phyloP scores from a whole-genome alignment of 2,797 vertebrate species.

The Sphenopsis melanotis region DNA sequence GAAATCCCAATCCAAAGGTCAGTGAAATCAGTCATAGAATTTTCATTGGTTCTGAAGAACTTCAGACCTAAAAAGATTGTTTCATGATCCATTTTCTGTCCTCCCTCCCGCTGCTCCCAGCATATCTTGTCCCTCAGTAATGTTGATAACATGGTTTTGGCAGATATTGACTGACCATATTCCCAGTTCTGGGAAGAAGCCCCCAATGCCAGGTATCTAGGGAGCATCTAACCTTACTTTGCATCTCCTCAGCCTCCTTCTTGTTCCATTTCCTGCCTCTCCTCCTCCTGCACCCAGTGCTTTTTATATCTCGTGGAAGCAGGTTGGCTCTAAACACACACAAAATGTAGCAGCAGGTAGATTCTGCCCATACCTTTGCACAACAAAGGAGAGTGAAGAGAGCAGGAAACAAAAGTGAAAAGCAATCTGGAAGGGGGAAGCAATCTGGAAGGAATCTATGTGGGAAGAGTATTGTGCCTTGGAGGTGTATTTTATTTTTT shows the following conservation, averaged over 20 bases:
- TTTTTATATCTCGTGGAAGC: not conserved
- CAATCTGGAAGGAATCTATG: not conserved
- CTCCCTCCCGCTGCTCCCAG: fast-evolving
- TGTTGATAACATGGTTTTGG: not conserved
- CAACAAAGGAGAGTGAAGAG: not conserved
- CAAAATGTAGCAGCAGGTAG: not conserved
- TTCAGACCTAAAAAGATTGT: not conserved
- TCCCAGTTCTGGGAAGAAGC: not conserved
- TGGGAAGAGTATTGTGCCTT: not conserved
- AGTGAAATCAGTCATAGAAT: not conserved
- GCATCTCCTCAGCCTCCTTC: not conserved
- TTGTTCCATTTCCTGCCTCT: not conserved
- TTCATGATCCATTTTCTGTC: not conserved
- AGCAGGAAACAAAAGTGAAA: not conserved
- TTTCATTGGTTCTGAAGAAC: not conserved
- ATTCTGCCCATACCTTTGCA: not conserved
- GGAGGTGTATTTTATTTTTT: not conserved
- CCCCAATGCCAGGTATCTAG: fast-evolving
- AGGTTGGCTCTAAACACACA: not conserved
- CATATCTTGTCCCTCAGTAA: not conserved
- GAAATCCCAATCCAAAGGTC: not conserved
- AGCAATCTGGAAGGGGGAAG: not conserved
- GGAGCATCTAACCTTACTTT: not conserved
- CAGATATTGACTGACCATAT: not conserved
- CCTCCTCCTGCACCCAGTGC: not conserved